Evolutionary conservation across 2,113 vertebrate species (phyloP), one percentile per base, ranked within the genome.

Genomic region (Chaenocephalus aceratus): DNA sequence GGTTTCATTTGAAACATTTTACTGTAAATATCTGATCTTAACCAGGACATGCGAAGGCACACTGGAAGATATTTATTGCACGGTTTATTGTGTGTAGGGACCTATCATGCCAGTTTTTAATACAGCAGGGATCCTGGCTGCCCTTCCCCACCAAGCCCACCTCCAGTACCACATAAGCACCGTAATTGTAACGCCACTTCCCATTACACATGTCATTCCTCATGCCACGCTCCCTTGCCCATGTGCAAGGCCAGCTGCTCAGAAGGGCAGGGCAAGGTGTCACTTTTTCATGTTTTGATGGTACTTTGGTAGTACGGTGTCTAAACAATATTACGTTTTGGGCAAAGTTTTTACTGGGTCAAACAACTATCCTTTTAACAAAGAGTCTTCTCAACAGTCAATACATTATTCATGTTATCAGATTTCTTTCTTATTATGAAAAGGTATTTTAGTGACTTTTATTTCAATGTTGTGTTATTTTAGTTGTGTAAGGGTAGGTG

Each of bases 141-240:
- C 66, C 69, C 65, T 74, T 82, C 61, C 52, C 56, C 75, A 81
- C 56, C 70, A 57, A 90, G 79, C 83, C 82, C 86, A 90, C 85
- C 86, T 79, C 71, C 75, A 78, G 75, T 44, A 64, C 74, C 88
- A 77, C 88, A 90, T 88, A 78, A 91, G 87, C 79, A 67, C 85
- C 84, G 83, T 94, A 94, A 95, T 93, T 89, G 86, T 87, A 41
- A 75, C 30, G 92, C 87, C 93, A 92, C 93, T 95, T 92, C 87
- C 79, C 75, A 94, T 94, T 94, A 93, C 86, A 69, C 78, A 87
- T 77, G 86, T 91, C 92, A 86, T 92, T 91, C 84, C 79, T 94
- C 91, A 93, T 91, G 85, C 85, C 89, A 81, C 54, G 78, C 89
- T 84, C 72, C 63, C 79, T 41, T 90, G 88, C 86, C 82, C 83